Evolutionary conservation across 2,797 vertebrate species (phyloP), one percentile per base, ranked within the genome.

Genomic region (Cheirogaleus major): DNA sequence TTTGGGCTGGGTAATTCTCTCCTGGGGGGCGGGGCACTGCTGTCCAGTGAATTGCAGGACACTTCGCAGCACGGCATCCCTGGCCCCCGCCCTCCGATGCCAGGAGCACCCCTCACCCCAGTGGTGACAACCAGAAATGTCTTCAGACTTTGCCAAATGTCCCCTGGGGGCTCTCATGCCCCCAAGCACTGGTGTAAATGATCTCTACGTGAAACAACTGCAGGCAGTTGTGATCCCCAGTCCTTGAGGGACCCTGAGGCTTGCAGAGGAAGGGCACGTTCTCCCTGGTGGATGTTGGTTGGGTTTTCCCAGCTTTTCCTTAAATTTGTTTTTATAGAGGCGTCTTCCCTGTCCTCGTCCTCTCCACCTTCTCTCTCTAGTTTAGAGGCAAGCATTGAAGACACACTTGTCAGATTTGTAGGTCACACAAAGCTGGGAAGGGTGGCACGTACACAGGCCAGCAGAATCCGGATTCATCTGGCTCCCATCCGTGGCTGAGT

Each of bases 221-320:
- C 30, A 52, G 14, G 65, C 14, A 4, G 8, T 48, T 4, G 13
- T 17, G 2, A 27, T 27, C 8, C 7, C 22, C 25, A 85, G 93
- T 57, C 45, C 61, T 50, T 48, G 0, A 0, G 7, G 27, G 32
- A 6, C 63, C 5, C 20, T 0, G 2, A 14, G 12, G 10, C 27
- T 93, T 30, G 32, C 52, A 57, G 43, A 43, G 43, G 8, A 27
- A 38, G 17, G 35, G 20, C 14, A 2, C 3, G 0, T 41, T 61
- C 43, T 83, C 27, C 61, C 35, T 38, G 25, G 10, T 8, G 20
- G 41, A 11, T 10, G 23, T 15, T 5, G 7, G 10, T 23, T 81
- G 43, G 0, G n/a, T 59, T 27, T 87, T 72, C 72, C 9, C 22
- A 38, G 41, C 9, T 76, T 90, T 45, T 22, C 20, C 38, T 72